Base-by-base conservation (phyloP, 1,140 invertebrate species). In the Venustaconcha ellipsiformis region DNA sequence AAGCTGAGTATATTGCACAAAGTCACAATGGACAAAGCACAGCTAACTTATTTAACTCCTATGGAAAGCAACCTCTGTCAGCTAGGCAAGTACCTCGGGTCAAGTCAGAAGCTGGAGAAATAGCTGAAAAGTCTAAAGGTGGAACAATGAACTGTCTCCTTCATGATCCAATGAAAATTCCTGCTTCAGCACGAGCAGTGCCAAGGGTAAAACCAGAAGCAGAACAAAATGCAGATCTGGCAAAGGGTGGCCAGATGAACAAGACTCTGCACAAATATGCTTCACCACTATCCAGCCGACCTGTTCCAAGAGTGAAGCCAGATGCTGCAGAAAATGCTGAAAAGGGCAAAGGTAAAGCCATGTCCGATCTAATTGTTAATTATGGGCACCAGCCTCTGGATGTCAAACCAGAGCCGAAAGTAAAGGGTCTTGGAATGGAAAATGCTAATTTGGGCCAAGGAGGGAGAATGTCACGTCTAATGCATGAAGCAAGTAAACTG, bases 131-230 rank as follows among this genome's bases (percentile, higher is more conserved):
- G 63, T 82, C 87, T 66, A 81, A 82, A 67, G 86, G 86, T 62
- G 76, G 76, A 57, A 64, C 70, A 3, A 85, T 84, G 68, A 79
- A 71, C 56, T 60, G 64, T 63, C 70, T 89, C 63, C 76, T 88
- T 65, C 80, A 79, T 37, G 80, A 81, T 67, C 80, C 83, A 70
- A 83, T 83, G 37, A 76, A 85, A n/a, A 67, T 81, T 14, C 80
- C 85, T 30, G 66, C 37, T 20, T 84, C 85, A 56, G 80, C 80
- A 37, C 74, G 86, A 62, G 67, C 70, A 37, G 86, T 75, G 17
- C 87, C 87, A 1, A 74, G 84, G 26, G 85, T 88, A 4, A 87
- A 85, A 80, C 67, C 74, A 26, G 85, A 88, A 72, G 86, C 82
- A 20, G 68, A 70, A 69, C 78, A 72, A 15, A 83, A 76, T 67